Evolutionary conservation across 2,113 vertebrate species (phyloP).

Genomic region (Trachemys scripta): DNA sequence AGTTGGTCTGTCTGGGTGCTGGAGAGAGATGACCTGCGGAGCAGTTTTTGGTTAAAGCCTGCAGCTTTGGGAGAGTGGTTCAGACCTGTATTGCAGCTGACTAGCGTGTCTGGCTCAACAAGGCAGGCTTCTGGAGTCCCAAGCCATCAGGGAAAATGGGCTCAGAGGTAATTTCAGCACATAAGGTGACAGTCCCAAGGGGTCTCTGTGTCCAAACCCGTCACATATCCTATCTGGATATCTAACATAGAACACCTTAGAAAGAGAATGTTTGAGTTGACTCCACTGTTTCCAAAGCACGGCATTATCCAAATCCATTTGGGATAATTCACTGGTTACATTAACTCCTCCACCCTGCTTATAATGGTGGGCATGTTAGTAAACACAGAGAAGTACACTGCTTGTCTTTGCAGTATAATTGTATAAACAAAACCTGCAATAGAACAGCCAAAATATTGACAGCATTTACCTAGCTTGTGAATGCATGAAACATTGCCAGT

Average conservation of each 20-base stretch:
- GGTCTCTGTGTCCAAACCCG: too few species aligned
- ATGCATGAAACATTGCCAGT: accelerated
- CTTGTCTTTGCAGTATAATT: background rate
- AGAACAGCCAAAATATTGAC: background rate
- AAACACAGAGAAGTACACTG: background rate
- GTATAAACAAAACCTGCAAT: constrained; percentile 4
- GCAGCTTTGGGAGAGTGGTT: too few species aligned
- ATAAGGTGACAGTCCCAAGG: too few species aligned
- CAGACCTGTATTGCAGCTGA: too few species aligned
- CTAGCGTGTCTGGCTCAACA: too few species aligned
- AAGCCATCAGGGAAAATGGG: too few species aligned
- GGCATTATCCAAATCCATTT: background rate
- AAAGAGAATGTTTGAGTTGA: background rate
- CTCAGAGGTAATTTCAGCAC: too few species aligned
- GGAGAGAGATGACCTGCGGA: too few species aligned
- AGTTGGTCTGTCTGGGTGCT: too few species aligned
- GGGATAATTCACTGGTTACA: background rate
- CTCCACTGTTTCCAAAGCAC: constrained; percentile 6
- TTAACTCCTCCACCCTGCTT: background rate
- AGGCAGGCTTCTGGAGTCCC: too few species aligned
- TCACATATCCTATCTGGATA: background rate
- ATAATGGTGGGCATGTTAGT: background rate
- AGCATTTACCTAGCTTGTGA: background rate
- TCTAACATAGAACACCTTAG: background rate
- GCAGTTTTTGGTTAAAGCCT: too few species aligned